Evolutionary conservation across 2,888 invertebrate species (phyloP).

Genomic region (Poecilobothrus nobilitatus): DNA sequence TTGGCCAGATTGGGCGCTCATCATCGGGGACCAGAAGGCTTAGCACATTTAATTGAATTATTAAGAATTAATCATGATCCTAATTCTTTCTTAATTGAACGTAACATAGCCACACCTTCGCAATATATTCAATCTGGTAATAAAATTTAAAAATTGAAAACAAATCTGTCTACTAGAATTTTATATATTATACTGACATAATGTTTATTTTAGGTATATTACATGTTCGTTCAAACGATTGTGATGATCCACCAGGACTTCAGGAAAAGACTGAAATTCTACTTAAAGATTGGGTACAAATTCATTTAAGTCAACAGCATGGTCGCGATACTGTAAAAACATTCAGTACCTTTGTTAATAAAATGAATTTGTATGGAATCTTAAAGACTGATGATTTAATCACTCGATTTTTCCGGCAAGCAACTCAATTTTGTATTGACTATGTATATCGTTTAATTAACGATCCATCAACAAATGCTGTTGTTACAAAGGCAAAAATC

Average conservation of each 20-base stretch:
- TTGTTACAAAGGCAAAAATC: constrained; percentile 76
- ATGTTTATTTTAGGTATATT: constrained; percentile 36
- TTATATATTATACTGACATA: too few relatives aligned
- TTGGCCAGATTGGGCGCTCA: constrained; percentile 68
- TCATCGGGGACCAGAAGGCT: constrained; percentile 72
- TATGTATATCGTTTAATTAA: constrained; percentile 77
- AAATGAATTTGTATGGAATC: constrained; percentile 94
- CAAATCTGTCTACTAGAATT: not conserved
- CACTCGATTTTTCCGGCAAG: constrained; percentile 91
- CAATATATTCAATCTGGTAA: constrained; percentile 91
- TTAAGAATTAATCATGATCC: constrained; percentile 67
- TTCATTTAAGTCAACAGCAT: constrained; percentile 69
- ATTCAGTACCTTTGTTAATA: constrained; percentile 87
- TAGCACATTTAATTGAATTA: constrained; percentile 72
- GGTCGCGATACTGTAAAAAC: constrained; percentile 82
- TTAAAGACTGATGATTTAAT: constrained; percentile 96
- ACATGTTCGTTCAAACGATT: constrained; percentile 58
- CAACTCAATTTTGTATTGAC: constrained; percentile 94
- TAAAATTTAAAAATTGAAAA: constrained; percentile 42
- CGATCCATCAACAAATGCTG: constrained; percentile 59
- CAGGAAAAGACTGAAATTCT: constrained; percentile 92
- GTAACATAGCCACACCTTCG: constrained; percentile 69
- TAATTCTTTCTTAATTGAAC: constrained; percentile 61
- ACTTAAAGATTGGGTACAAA: constrained; percentile 89
- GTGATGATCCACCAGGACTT: constrained; percentile 87